A percentile compares a stretch with the other conserved stretches of the same genome.
phyloP scores from a whole-genome alignment of 2,797 vertebrate species.

The Squalus acanthias region DNA sequence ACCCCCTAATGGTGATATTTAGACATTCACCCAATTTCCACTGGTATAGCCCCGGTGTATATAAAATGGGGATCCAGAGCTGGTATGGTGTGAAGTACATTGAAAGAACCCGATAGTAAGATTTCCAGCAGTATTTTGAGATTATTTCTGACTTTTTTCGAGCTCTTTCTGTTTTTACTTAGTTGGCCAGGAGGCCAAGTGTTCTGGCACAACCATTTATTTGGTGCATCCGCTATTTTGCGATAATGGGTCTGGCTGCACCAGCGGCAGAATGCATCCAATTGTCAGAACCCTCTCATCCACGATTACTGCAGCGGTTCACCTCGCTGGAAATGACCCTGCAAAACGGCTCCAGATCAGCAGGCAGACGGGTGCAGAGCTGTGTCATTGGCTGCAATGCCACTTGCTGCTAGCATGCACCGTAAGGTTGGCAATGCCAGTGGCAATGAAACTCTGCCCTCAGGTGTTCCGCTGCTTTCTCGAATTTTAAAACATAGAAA shows the following conservation, averaged over 20 bases:
- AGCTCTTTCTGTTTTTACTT: too few species aligned
- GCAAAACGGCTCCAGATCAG: background rate
- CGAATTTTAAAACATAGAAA: too few species aligned
- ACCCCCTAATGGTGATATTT: background rate
- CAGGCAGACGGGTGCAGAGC: background rate
- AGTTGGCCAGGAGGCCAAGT: background rate
- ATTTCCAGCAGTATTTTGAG: too few species aligned
- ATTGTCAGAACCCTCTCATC: background rate
- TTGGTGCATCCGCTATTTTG: background rate
- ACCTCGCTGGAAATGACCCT: background rate
- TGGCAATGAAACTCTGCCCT: background rate
- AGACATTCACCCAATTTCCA: background rate
- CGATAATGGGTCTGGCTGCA: too few species aligned
- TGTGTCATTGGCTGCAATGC: background rate
- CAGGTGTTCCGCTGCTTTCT: background rate
- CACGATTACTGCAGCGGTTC: background rate
- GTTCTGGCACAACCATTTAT: background rate
- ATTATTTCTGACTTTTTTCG: too few species aligned
- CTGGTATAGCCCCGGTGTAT: too few species aligned
- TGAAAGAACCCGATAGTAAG: too few species aligned
- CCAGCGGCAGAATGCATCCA: background rate
- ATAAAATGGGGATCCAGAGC: too few species aligned
- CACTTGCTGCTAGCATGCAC: background rate
- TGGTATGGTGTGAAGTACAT: too few species aligned
- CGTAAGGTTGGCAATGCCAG: background rate